These are phyloP conservation scores for Imbricaverruca yamaguchii DNA, from an alignment of 2,888 invertebrate genomes.

Conservation along the genomic window DNA sequence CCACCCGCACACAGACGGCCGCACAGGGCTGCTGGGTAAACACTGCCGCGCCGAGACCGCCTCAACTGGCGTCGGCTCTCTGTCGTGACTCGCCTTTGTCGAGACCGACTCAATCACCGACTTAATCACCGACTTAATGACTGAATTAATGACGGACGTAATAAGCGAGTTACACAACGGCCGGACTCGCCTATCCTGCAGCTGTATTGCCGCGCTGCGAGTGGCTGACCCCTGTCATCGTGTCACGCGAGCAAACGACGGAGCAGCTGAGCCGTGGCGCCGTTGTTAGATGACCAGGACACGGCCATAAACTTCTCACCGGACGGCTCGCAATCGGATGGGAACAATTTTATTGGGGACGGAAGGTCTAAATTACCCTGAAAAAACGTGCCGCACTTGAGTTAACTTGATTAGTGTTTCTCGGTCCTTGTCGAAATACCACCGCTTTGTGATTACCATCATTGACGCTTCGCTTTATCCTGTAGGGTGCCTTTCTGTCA, in stretches of 20 bases:
- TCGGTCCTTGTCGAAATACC: not conserved
- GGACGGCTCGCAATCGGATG: not conserved
- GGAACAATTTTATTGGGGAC: not conserved
- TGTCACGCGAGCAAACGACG: not conserved
- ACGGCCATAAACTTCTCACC: not conserved
- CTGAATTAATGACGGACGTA: not conserved
- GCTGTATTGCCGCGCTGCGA: not conserved
- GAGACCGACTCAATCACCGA: too few species aligned
- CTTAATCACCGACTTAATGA: too few species aligned
- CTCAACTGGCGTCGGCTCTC: too few species aligned
- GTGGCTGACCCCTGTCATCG: not conserved
- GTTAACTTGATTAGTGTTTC: not conserved
- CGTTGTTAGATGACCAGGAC: not conserved
- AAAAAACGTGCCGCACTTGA: not conserved
- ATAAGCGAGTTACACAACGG: not conserved
- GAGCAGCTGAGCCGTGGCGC: not conserved
- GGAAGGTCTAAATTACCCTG: not conserved
- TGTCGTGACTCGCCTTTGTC: too few species aligned
- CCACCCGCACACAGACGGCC: too few species aligned
- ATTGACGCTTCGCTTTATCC: too few species aligned
- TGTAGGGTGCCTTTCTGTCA: too few species aligned
- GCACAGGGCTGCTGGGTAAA: too few species aligned
- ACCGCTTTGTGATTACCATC: too few species aligned
- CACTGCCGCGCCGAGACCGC: too few species aligned
- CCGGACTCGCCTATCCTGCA: not conserved